A percentile compares a stretch with the other conserved stretches of the same genome.
Conservation (phyloP, 64 coral and sea anemone genomes). For the Porites australiensis region DNA sequence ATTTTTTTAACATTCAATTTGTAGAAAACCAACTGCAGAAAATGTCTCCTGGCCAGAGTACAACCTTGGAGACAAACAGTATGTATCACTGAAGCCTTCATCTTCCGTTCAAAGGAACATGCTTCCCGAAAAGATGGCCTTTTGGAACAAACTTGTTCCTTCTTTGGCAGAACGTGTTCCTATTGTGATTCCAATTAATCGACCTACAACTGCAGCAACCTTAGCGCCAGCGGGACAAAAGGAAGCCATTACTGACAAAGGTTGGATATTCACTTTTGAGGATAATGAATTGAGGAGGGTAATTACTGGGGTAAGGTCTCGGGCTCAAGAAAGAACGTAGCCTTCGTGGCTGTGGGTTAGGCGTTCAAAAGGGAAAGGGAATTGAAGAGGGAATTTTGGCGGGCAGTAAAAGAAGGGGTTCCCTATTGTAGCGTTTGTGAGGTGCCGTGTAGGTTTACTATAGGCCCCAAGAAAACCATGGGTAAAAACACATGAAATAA, state of each 20-base stretch:
- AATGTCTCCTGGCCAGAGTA: constrained; percentile 29
- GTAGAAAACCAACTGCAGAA: constrained; percentile 44
- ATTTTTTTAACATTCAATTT: not conserved
- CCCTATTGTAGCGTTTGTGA: too few species aligned
- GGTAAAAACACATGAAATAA: too few species aligned
- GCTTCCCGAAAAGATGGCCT: constrained; percentile 69
- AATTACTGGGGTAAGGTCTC: not conserved
- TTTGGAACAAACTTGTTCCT: constrained; percentile 58
- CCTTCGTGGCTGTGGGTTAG: too few species aligned
- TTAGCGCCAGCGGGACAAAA: not conserved
- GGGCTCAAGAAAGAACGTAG: not conserved
- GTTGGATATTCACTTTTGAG: not conserved
- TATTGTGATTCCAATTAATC: not conserved
- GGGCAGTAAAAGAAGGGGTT: too few species aligned
- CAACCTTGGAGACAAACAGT: constrained; percentile 42
- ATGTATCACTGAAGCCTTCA: constrained; percentile 50
- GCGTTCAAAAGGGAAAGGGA: too few species aligned
- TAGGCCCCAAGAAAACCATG: too few species aligned
- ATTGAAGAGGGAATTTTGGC: too few species aligned
- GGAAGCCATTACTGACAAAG: not conserved
- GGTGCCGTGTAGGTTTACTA: too few species aligned
- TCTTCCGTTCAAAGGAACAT: constrained; percentile 44
- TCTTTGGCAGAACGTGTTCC: not conserved
- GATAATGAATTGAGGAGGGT: not conserved
- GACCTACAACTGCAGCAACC: not conserved